Conservation (phyloP, 2,113 vertebrate genomes). For the Salvelinus fontinalis region DNA sequence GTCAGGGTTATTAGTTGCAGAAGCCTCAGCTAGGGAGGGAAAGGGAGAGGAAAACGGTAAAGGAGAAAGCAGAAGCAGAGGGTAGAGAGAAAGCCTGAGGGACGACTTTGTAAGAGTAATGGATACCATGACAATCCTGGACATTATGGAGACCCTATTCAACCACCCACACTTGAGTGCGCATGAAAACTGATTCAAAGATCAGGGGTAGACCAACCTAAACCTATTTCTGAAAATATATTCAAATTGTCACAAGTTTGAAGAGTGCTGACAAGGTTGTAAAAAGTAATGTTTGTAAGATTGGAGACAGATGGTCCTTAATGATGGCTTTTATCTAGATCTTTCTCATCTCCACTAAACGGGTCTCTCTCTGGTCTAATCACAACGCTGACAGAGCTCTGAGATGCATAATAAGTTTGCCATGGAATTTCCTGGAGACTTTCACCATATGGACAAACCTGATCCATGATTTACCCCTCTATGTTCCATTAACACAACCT, state of each 20-base stretch:
- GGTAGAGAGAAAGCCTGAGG: not conserved
- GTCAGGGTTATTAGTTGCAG: conserved; percentile 61
- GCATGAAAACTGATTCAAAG: not conserved
- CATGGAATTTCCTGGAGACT: too few species aligned
- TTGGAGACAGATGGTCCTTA: not conserved
- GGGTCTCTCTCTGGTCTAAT: too few species aligned
- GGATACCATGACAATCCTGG: not conserved
- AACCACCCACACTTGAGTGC: not conserved
- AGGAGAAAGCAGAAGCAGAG: conserved; percentile 16
- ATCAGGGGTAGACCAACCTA: not conserved
- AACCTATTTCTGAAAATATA: not conserved
- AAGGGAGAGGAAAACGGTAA: conserved; percentile 56
- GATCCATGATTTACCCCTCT: too few species aligned
- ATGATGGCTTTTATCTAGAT: not conserved
- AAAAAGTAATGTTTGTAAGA: not conserved
- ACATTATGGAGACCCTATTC: too few species aligned
- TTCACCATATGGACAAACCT: too few species aligned
- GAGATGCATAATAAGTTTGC: too few species aligned
- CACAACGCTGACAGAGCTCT: too few species aligned
- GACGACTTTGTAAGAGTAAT: not conserved
- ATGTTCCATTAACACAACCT: too few species aligned
- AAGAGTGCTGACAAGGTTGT: conserved; percentile 11
- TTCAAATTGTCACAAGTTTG: not conserved
- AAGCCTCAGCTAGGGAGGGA: conserved; percentile 81
- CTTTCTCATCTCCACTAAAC: not conserved